phyloP scores from a whole-genome alignment of 2,888 invertebrate genomes.

The Rhagonycha lutea region DNA sequence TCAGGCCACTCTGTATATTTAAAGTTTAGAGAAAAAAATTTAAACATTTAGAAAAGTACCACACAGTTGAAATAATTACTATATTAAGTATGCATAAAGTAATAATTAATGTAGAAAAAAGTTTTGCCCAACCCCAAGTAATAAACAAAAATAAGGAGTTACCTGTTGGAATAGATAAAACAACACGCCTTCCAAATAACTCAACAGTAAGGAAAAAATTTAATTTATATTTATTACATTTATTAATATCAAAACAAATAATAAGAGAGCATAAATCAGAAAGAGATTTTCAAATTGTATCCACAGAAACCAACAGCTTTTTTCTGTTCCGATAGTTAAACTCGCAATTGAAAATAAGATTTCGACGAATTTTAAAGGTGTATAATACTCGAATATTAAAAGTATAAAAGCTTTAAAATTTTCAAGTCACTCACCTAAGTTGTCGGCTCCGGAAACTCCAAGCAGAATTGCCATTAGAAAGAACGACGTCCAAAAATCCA shows the following conservation, averaged over 20 bases:
- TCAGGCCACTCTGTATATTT: not conserved
- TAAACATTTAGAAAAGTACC: too few species aligned
- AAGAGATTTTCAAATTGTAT: not conserved
- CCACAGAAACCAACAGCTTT: not conserved
- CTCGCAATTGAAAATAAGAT: not conserved
- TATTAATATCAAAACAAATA: not conserved
- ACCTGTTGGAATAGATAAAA: not conserved
- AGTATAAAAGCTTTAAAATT: not conserved
- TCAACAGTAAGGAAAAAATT: not conserved
- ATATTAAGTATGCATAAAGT: not conserved
- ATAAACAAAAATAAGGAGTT: not conserved
- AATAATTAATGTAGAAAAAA: not conserved
- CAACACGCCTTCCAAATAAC: not conserved
- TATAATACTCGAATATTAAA: not conserved
- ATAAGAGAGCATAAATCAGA: not conserved
- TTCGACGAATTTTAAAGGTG: not conserved
- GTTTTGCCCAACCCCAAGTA: not conserved
- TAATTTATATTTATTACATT: not conserved
- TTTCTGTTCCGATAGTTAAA: not conserved
- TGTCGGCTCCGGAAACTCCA: not conserved
- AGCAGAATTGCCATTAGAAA: not conserved
- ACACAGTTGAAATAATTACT: too few species aligned
- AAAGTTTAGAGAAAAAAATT: not conserved
- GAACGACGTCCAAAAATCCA: not conserved
- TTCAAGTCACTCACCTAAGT: not conserved